A percentile compares a stretch with the other conserved stretches of the same genome.
These are phyloP conservation scores for Oreochromis aureus DNA, from an alignment of 2,113 vertebrate genomes.

Conservation along the genomic window DNA sequence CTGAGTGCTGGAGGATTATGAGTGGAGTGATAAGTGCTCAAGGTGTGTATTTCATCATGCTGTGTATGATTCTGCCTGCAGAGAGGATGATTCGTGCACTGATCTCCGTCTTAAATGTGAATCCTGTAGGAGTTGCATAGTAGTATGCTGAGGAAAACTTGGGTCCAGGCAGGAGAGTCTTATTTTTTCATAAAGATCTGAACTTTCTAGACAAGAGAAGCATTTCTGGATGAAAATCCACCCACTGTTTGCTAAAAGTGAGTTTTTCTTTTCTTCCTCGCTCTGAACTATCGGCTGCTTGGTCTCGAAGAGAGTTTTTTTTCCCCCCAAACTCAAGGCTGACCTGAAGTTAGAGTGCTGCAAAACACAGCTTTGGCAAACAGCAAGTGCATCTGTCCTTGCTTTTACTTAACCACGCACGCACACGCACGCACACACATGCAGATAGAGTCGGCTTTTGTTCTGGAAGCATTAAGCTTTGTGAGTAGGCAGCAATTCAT, in stretches of 20 bases:
- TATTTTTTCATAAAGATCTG: not conserved
- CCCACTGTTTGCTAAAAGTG: not conserved
- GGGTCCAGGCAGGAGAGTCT: not conserved
- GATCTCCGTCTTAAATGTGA: not conserved
- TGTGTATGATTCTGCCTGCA: not conserved
- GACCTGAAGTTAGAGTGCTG: conserved; percentile 32
- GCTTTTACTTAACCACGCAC: conserved; percentile 38
- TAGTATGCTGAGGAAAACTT: not conserved
- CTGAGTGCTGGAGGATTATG: conserved; percentile 23
- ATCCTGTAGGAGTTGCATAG: conserved; percentile 15
- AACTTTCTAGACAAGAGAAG: not conserved
- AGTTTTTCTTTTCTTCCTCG: not conserved
- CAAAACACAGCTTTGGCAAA: conserved; percentile 41
- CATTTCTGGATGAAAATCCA: not conserved
- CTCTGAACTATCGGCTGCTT: not conserved
- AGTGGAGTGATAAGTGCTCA: not conserved
- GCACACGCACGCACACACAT: not conserved
- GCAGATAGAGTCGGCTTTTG: conserved; percentile 42
- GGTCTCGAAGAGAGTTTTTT: not conserved
- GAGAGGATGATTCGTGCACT: not conserved
- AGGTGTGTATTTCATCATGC: not conserved
- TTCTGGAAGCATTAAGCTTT: conserved; percentile 37
- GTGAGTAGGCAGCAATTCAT: conserved; percentile 55
- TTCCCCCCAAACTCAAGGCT: not conserved
- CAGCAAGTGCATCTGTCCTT: conserved; percentile 47